phyloP scores from a whole-genome alignment of 23 tunicate genomes.

The Ascidia mentula region DNA sequence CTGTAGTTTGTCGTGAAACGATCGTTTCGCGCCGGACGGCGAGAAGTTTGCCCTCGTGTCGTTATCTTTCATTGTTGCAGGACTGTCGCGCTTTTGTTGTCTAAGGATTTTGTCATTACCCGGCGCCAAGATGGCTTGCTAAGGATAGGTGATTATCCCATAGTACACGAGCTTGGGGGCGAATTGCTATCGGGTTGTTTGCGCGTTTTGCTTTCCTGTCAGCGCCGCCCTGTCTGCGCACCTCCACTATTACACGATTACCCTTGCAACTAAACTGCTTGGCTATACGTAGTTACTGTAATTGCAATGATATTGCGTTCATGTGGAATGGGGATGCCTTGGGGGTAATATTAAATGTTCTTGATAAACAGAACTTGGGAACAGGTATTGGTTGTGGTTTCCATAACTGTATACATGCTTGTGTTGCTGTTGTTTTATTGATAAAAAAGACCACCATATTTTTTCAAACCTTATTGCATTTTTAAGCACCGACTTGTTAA shows the following conservation, averaged over 20 bases:
- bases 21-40: background rate
- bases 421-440: too few relatives aligned
- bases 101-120: background rate
- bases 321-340: too few relatives aligned
- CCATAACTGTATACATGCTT: too few relatives aligned
- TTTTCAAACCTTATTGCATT: too few relatives aligned
- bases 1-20: background rate
- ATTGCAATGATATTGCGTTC: background rate
- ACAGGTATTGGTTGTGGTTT: too few relatives aligned
- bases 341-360: too few relatives aligned
- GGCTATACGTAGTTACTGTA: background rate
- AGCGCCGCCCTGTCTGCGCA: background rate
- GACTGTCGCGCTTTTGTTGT: constrained; percentile 14
- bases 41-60: background rate
- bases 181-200: background rate
- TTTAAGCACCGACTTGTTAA: too few relatives aligned
- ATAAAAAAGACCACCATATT: too few relatives aligned
- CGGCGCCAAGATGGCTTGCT: background rate
- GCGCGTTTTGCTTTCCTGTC: background rate
- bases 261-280: background rate
- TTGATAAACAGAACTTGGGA: too few relatives aligned
- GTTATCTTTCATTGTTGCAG: constrained; percentile 12
- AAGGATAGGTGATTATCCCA: constrained; percentile 1
- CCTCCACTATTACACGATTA: background rate
- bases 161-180: background rate